Conservation (phyloP, 2,113 vertebrate genomes). For the Chaetura pelagica region DNA sequence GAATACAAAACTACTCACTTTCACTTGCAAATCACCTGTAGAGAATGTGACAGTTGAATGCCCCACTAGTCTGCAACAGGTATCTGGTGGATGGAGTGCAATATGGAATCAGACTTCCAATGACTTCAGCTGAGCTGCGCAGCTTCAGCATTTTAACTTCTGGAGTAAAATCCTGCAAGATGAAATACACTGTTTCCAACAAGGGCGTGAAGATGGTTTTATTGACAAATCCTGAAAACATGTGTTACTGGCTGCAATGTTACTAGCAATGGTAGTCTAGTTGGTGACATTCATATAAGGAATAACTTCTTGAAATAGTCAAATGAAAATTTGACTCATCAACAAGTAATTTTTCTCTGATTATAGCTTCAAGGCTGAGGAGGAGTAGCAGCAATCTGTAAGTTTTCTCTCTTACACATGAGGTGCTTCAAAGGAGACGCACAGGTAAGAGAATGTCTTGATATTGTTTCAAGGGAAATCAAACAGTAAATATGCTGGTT, state of each 20-base stretch:
- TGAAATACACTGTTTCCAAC: not conserved
- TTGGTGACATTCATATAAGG: not conserved
- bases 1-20: not conserved
- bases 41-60: not conserved
- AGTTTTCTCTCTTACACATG: not conserved
- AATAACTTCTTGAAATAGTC: not conserved
- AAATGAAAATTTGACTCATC: not conserved
- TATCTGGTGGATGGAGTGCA: rapidly evolving
- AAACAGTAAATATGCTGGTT: not conserved
- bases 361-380: not conserved
- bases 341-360: not conserved
- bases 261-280: not conserved
- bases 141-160: not conserved
- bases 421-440: not conserved
- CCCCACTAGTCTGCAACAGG: not conserved
- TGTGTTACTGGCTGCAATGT: not conserved
- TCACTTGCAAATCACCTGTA: not conserved
- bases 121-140: not conserved
- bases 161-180: not conserved
- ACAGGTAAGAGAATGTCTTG: not conserved
- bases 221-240: not conserved
- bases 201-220: not conserved
- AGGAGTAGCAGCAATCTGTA: not conserved
- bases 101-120: not conserved
- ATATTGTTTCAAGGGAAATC: not conserved